These are phyloP conservation scores for Molossus molossus DNA, from an alignment of 2,797 vertebrate genomes.

Conservation along the genomic window DNA sequence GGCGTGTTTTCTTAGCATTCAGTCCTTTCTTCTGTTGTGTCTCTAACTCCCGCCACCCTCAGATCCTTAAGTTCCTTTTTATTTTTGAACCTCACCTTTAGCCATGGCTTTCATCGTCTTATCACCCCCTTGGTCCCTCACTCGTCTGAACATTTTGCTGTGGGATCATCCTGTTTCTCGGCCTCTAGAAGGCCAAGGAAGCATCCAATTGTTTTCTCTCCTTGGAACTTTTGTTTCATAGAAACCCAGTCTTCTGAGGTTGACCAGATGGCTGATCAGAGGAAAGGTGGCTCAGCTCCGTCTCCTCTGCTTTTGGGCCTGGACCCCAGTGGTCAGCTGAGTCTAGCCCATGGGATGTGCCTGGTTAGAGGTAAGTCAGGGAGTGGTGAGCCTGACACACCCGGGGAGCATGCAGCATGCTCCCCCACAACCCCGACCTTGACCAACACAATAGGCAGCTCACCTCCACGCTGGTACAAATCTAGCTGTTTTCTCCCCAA, in stretches of 20 bases:
- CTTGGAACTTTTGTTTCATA: not conserved
- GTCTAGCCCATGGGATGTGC: not conserved
- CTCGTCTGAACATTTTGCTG: not conserved
- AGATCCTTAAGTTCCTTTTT: not conserved
- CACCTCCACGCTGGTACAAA: not conserved
- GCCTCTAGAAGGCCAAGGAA: not conserved
- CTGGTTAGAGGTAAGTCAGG: not conserved
- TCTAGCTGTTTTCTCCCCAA: not conserved
- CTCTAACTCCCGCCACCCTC: not conserved
- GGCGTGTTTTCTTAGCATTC: not conserved
- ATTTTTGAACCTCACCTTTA: not conserved
- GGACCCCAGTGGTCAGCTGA: not conserved
- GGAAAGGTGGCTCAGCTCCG: not conserved
- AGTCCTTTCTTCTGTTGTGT: not conserved
- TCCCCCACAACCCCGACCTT: not conserved
- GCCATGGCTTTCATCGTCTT: not conserved
- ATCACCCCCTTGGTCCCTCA: not conserved
- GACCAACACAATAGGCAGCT: rapidly evolving
- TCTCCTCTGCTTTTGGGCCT: not conserved
- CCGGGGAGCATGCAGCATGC: too few species aligned
- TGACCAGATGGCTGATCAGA: not conserved
- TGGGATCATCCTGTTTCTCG: not conserved
- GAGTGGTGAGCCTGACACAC: not conserved
- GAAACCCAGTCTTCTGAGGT: not conserved
- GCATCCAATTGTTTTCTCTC: not conserved